Conservation (phyloP, 2,797 vertebrate genomes). For the Cuculus canorus region DNA sequence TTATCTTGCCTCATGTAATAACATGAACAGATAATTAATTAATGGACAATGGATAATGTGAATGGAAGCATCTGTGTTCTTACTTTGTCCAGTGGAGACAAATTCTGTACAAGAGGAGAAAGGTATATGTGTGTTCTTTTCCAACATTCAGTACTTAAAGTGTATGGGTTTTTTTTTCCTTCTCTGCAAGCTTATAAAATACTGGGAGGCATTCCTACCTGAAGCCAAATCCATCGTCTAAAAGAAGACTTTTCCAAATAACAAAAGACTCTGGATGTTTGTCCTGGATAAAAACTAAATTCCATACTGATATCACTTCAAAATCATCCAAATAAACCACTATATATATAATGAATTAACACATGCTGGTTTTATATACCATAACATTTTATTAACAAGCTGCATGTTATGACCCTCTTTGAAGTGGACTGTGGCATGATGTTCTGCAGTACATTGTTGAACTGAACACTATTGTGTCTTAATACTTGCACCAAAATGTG, state of each 20-base stretch:
- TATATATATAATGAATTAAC: no score
- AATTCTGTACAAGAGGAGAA: background rate
- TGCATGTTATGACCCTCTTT: constrained; percentile 74
- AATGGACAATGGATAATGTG: background rate
- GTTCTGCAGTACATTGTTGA: constrained; percentile 79
- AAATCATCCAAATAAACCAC: constrained; percentile 79
- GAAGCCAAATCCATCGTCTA: constrained; percentile 95
- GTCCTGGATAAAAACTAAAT: constrained; percentile 69
- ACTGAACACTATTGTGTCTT: constrained; percentile 82
- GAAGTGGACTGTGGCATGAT: constrained; percentile 80
- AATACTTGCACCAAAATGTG: constrained; percentile 77
- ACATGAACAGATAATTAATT: background rate
- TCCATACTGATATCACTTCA: constrained; percentile 76
- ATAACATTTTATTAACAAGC: constrained; percentile 77
- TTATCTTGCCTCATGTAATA: no score
- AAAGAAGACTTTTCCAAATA: constrained; percentile 46
- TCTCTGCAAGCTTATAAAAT: constrained; percentile 87
- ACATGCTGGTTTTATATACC: no score
- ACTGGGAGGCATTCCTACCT: constrained; percentile 94
- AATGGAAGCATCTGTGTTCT: background rate
- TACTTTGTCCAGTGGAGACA: background rate
- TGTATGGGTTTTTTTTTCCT: background rate
- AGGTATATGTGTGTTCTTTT: background rate
- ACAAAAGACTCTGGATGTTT: constrained; percentile 62
- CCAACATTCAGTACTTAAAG: background rate